A percentile compares a stretch with the other conserved stretches of the same genome.
These are phyloP conservation scores for Microctenopoma stevenorrisi DNA, from an alignment of 2,797 vertebrate genomes.

Conservation along the genomic window DNA sequence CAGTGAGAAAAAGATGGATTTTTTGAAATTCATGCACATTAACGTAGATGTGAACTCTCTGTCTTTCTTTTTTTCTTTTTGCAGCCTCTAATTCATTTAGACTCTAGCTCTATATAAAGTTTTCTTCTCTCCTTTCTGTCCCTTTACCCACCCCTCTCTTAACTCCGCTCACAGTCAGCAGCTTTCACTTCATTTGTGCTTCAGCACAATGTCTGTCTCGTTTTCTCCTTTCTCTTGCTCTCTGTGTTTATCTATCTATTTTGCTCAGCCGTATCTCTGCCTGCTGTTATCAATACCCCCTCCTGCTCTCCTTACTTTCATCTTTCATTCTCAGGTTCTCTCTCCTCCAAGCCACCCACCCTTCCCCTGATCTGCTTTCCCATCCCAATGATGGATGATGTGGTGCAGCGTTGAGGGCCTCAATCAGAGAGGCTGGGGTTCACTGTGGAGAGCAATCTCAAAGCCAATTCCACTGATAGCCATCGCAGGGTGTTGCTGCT, in stretches of 20 bases:
- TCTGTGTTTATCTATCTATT: slow-evolving; percentile 59
- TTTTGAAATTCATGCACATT: slow-evolving; percentile 29
- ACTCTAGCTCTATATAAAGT: background rate
- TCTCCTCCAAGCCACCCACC: slow-evolving; percentile 17
- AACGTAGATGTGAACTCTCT: slow-evolving; percentile 4
- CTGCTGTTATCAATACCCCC: slow-evolving; percentile 44
- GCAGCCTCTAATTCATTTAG: slow-evolving; percentile 2
- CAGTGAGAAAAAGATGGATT: slow-evolving; percentile 14
- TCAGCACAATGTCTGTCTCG: slow-evolving; percentile 27
- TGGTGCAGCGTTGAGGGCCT: slow-evolving; percentile 51
- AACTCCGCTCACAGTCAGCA: slow-evolving; percentile 20
- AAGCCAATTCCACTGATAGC: slow-evolving; percentile 81
- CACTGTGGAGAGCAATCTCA: slow-evolving; percentile 67
- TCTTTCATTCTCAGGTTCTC: slow-evolving; percentile 47
- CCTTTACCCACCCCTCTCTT: no score
- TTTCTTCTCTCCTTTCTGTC: background rate
- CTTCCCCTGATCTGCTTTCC: slow-evolving; percentile 31
- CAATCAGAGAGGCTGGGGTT: slow-evolving; percentile 57
- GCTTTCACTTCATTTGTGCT: slow-evolving; percentile 43
- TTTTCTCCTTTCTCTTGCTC: slow-evolving; percentile 54
- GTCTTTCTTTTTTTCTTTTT: background rate
- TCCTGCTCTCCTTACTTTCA: slow-evolving; percentile 51
- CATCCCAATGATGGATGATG: slow-evolving; percentile 74
- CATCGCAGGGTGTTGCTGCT: slow-evolving; percentile 68
- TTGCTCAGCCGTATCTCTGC: slow-evolving; percentile 54